Evolutionary conservation across 2,797 vertebrate species (phyloP).

Genomic region (Perodicticus potto): DNA sequence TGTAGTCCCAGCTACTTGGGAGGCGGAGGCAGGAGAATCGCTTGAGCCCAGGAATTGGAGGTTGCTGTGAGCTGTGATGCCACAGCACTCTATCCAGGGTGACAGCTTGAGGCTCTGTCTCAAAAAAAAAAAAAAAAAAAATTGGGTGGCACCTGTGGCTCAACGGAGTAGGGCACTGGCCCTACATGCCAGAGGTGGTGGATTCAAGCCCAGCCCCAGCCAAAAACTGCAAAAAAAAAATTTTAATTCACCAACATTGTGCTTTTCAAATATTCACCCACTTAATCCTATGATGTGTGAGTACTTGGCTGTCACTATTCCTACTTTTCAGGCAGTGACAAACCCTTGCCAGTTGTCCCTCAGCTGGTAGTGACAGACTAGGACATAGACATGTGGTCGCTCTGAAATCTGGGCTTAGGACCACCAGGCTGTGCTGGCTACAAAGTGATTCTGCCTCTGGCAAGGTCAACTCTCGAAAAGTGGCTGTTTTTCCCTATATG

Average conservation of each 20-base stretch:
- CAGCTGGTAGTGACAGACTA: background rate
- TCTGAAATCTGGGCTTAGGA: background rate
- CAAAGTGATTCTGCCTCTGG: accelerated
- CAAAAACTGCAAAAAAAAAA: too few species aligned
- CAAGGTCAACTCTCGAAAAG: too few species aligned
- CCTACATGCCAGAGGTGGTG: too few species aligned
- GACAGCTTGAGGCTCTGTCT: too few species aligned
- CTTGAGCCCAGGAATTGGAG: too few species aligned
- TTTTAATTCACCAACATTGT: background rate
- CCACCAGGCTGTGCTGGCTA: background rate
- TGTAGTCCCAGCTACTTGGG: too few species aligned
- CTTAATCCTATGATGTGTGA: background rate
- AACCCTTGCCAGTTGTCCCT: background rate
- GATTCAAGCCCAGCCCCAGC: too few species aligned
- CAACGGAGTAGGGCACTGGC: background rate
- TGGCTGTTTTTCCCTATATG: background rate
- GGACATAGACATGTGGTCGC: background rate
- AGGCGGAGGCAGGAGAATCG: too few species aligned
- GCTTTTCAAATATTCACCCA: background rate
- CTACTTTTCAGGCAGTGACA: background rate
- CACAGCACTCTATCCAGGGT: too few species aligned
- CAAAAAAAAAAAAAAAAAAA: background rate
- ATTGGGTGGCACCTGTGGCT: background rate
- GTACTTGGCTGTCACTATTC: accelerated
- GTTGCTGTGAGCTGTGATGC: too few species aligned